These are phyloP conservation scores for Sphinx pinastri DNA, from an alignment of 2,888 invertebrate genomes.

Conservation along the genomic window DNA sequence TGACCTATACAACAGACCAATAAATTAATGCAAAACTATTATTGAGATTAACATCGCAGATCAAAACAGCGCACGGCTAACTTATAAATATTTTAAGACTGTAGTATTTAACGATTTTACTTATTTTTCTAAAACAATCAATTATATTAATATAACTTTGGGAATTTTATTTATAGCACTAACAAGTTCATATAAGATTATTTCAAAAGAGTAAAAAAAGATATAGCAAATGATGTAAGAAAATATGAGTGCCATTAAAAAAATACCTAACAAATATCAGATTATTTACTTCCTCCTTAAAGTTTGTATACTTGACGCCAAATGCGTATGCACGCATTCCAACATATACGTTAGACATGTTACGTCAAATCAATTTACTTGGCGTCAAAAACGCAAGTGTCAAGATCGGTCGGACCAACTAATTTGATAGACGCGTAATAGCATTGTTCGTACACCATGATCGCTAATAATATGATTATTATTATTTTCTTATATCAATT, in stretches of 20 bases:
- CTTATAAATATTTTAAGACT: constrained; percentile 5
- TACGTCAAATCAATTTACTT: constrained; percentile 58
- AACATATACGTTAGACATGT: constrained; percentile 36
- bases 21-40: constrained; percentile 28
- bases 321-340: constrained; percentile 39
- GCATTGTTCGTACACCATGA: constrained; percentile 60
- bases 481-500: constrained; percentile 48
- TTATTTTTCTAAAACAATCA: not conserved
- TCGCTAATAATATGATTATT: constrained; percentile 77
- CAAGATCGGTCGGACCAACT: constrained; percentile 61
- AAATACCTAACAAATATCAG: not conserved
- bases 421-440: constrained; percentile 59
- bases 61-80: constrained; percentile 10
- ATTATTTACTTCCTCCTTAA: not conserved
- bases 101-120: not conserved
- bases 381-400: constrained; percentile 63
- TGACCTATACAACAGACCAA: constrained; percentile 26
- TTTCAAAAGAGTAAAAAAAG: not conserved
- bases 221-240: not conserved
- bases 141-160: not conserved
- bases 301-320: constrained; percentile 35
- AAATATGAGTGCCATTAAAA: not conserved
- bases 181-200: not conserved
- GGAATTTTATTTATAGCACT: not conserved
- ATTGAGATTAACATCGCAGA: constrained; percentile 12